Evolutionary conservation across 92 coral and sea anemone species (phyloP).

Genomic region (Parazoanthus darwini): DNA sequence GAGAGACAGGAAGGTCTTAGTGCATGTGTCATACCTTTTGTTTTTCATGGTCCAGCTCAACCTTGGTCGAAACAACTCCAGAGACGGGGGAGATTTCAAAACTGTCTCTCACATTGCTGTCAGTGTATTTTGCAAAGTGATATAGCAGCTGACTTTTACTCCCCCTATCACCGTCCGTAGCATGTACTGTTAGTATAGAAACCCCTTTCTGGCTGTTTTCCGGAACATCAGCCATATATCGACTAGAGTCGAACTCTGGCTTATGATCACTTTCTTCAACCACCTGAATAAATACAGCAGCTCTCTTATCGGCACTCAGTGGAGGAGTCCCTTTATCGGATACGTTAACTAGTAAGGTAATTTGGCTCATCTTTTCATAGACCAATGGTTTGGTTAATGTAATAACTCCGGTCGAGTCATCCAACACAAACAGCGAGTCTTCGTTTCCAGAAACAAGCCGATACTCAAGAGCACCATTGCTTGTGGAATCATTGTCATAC

Average conservation of each 20-base stretch:
- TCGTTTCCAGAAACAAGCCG: slow-evolving; percentile 49
- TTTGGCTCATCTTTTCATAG: slow-evolving; percentile 32
- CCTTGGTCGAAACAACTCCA: slow-evolving; percentile 48
- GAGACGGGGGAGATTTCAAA: slow-evolving; percentile 39
- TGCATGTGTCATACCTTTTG: slow-evolving; percentile 37
- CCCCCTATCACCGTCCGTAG: slow-evolving; percentile 41
- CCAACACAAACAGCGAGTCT: slow-evolving; percentile 41
- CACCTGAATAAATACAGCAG: slow-evolving; percentile 45
- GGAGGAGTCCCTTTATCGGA: slow-evolving; percentile 53
- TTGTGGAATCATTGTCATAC: slow-evolving; percentile 49
- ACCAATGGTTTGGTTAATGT: slow-evolving; percentile 39
- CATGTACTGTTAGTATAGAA: slow-evolving; percentile 48
- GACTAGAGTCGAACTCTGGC: slow-evolving; percentile 49
- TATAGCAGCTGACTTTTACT: slow-evolving; percentile 33
- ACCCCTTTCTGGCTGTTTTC: slow-evolving; percentile 54
- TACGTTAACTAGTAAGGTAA: slow-evolving; percentile 39
- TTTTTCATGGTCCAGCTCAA: slow-evolving; percentile 54
- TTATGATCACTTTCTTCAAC: slow-evolving; percentile 45
- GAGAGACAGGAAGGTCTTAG: neutral
- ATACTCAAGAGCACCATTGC: slow-evolving; percentile 48
- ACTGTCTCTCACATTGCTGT: slow-evolving; percentile 28
- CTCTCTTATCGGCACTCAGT: slow-evolving; percentile 34
- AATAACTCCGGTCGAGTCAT: slow-evolving; percentile 41
- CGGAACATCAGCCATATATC: slow-evolving; percentile 38
- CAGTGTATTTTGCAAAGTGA: slow-evolving; percentile 43